Base-by-base conservation (phyloP, 2,888 invertebrate species). In the Drosophila mimetica region DNA sequence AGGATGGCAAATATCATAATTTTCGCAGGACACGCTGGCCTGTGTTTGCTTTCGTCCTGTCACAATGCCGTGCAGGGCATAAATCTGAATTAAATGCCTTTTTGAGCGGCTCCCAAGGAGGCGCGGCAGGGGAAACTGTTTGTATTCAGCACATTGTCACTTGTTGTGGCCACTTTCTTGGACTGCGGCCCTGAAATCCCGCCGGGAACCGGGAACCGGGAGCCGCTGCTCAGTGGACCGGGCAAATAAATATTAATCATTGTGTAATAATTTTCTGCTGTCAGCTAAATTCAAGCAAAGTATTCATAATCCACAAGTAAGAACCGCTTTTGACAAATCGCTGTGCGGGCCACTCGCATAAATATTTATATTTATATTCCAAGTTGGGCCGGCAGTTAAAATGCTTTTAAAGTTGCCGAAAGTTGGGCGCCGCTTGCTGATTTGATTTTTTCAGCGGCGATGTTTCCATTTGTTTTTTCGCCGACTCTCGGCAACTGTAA, bases 71-170 rank as follows among this genome's bases (percentile, higher is more conserved):
- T 77, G 75, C 77, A 59, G 71, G 72, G 74, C 79, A 89, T 88
- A 88, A 89, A 88, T 88, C 89, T 89, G 86, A 88, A 89, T 89
- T 89, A 89, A 89, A 89, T 82, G 80, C 76, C 78, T 71, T 87
- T 79, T 67, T 79, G 80, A 79, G 67, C 73, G 50, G 60, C 53
- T 60, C n/a, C 16, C 60, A 30, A 28, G 37, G 11, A n/a, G 14
- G 3, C 11, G 11, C 4, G 22, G 22, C 22, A 14, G 18, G 22
- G 25, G 65, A 70, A 69, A 47, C 47, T 54, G 48, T 67, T 53
- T 55, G 64, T 75, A 65, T 76, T 83, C 85, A 79, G 77, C 88
- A 75, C 71, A 77, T 77, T 83, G 84, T 88, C 88, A 88, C 80
- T 75, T 64, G 66, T 70, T 74, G 71, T 64, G 74, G 71, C 65